Percentiles rank a stretch among this genome's conserved stretches.
Conservation (phyloP, 2,113 vertebrate genomes). For the Dunckerocampus dactyliophorus region DNA sequence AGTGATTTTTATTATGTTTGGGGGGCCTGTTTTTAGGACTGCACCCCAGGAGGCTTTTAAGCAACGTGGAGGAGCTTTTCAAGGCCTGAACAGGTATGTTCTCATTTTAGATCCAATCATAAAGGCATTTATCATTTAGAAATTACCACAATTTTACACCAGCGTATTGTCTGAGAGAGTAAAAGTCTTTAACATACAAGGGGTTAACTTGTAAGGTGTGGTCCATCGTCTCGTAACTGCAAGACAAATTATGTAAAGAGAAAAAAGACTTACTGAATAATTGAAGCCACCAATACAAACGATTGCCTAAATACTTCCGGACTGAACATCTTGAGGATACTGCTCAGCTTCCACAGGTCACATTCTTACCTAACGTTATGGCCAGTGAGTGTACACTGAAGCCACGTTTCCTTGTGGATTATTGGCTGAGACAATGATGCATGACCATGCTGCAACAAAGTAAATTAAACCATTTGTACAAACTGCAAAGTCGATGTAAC, state of each 20-base stretch:
- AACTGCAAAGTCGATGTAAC: slow-evolving; percentile 47
- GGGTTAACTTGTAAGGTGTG: too few species aligned
- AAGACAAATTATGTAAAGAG: too few species aligned
- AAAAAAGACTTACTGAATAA: too few species aligned
- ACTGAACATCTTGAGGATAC: too few species aligned
- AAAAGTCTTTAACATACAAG: too few species aligned
- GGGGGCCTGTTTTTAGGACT: slow-evolving; percentile 46
- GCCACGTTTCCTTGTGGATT: slow-evolving; percentile 30
- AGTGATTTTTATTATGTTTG: background rate
- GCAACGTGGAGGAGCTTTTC: slow-evolving; percentile 72
- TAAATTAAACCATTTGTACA: background rate
- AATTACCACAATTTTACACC: too few species aligned
- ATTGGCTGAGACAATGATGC: slow-evolving; percentile 32
- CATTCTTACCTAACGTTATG: background rate
- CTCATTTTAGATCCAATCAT: background rate
- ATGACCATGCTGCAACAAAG: slow-evolving; percentile 3
- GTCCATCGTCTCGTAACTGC: too few species aligned
- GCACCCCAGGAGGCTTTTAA: slow-evolving; percentile 71
- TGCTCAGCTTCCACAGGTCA: background rate
- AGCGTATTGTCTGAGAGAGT: too few species aligned
- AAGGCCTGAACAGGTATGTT: slow-evolving; percentile 72
- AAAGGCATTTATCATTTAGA: too few species aligned
- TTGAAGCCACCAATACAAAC: background rate
- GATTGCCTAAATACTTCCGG: too few species aligned
- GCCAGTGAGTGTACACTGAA: background rate